These are phyloP conservation scores for Dryomyza anilis DNA, from an alignment of 2,888 invertebrate species.

Conservation along the genomic window DNA sequence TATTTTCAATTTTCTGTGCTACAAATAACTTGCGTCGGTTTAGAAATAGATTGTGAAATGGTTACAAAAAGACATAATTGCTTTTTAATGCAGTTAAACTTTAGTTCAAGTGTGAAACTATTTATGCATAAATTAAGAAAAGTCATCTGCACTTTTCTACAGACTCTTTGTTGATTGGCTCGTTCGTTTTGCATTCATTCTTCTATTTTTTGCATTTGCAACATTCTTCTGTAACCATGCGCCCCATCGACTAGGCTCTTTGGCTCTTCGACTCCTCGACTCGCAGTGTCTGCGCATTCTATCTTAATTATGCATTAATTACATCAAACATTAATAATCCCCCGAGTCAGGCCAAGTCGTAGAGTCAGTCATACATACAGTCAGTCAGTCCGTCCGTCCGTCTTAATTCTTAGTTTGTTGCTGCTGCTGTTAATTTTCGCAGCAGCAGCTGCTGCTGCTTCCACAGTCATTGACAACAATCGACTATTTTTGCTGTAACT, in stretches of 20 bases:
- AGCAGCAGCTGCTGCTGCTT: background rate
- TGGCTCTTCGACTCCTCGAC: background rate
- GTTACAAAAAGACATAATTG: too few relatives aligned
- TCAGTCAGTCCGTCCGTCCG: background rate
- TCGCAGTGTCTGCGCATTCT: conserved; percentile 24
- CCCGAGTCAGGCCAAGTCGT: conserved; percentile 33
- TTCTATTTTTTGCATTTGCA: too few relatives aligned
- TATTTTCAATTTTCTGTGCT: background rate
- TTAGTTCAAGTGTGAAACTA: too few relatives aligned
- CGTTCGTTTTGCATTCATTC: too few relatives aligned
- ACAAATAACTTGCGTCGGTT: background rate
- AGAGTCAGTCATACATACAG: background rate
- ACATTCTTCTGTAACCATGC: too few relatives aligned
- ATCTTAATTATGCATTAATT: conserved; percentile 56
- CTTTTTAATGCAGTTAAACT: too few relatives aligned
- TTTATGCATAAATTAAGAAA: background rate
- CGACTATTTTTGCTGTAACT: background rate
- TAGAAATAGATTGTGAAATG: too few relatives aligned
- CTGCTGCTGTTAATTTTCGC: background rate
- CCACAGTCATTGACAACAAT: background rate
- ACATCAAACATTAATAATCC: conserved; percentile 52
- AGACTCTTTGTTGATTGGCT: background rate
- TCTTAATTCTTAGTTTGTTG: background rate
- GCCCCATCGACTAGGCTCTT: background rate
- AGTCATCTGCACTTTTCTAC: background rate